A percentile compares a stretch with the other conserved stretches of the same genome.
Evolutionary conservation across 2,113 vertebrate species (phyloP).

Genomic region (Catharus bicknelli): DNA sequence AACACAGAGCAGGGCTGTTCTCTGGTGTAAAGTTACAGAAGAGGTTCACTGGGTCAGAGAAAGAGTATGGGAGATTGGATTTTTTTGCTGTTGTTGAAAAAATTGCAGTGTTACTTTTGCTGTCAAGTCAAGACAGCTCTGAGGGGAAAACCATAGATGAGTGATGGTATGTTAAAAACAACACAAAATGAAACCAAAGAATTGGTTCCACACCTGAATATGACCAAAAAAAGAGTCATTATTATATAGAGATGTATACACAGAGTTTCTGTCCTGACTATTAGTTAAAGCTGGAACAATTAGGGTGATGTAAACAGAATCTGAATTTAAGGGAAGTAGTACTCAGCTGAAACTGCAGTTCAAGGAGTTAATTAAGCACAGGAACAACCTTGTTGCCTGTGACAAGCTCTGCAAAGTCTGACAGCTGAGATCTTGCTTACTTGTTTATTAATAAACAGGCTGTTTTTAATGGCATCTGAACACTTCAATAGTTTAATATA

Average conservation of each 20-base stretch:
- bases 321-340: neutral
- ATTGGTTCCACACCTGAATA: conserved; percentile 1
- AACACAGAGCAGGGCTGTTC: conserved; percentile 73
- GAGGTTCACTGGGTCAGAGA: conserved; percentile 77
- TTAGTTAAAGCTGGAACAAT: neutral
- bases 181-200: conserved; percentile 7
- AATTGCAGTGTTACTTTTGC: neutral
- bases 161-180: neutral
- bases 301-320: neutral
- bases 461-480: neutral
- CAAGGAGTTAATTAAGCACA: neutral
- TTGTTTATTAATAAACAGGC: neutral
- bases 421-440: neutral
- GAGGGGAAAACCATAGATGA: neutral
- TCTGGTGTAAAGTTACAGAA: conserved; percentile 75
- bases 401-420: neutral
- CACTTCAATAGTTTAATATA: neutral
- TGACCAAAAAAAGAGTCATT: neutral
- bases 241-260: neutral
- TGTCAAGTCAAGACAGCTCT: conserved; percentile 45
- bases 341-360: neutral
- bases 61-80: neutral
- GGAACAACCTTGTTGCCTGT: neutral
- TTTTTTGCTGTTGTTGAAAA: neutral
- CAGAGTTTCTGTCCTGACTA: neutral